Evolutionary conservation across 2,113 vertebrate species (phyloP), one percentile per base, ranked within the genome.

Genomic region (Galbula dea): DNA sequence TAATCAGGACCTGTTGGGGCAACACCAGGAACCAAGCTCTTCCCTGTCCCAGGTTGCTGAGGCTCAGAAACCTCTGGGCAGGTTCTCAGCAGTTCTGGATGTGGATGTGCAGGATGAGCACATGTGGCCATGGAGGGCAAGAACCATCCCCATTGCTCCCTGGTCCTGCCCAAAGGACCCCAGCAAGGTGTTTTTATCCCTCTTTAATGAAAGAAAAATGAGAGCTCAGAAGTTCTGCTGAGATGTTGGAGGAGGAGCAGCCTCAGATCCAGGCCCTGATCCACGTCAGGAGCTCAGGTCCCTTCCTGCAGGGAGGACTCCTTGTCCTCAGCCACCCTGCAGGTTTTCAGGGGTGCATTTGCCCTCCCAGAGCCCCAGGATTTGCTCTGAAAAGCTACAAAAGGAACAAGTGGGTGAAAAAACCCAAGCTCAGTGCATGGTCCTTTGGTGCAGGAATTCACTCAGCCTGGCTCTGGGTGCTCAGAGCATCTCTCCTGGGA

Each of bases 141-240:
- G 12, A 1, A 29, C 12, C 6, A 10, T 23, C 3, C 18, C 54
- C 16, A 6, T 4, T 1, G 39, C 39, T 22, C 27, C 58, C 41
- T 43, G 41, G 11, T 17, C n/a, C 49, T 15, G 5, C 23, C 41
- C 45, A 4, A 9, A 21, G 9, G 12, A 9, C 29, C 24, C 41
- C 4, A 2, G 3, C 46, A 18, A 1, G 3, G 13, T 5, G 22
- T 32, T n/a, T 29, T 20, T 9, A 0, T 7, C 17, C 12, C 4
- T 6, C 14, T 68, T 29, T 12, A 3, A 3, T 12, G 2, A 58
- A n/a, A n/a, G n/a, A n/a, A n/a, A n/a, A n/a, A 20, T 9, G 12
- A 22, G 21, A 34, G 32, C n/a, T 14, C 9, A 1, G 2, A 5
- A 9, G 36, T 12, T 24, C 57, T 19, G 10, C 32, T 1, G 10